Conservation (phyloP, 2,888 invertebrate species). For the Siphonodentalium dalli region DNA sequence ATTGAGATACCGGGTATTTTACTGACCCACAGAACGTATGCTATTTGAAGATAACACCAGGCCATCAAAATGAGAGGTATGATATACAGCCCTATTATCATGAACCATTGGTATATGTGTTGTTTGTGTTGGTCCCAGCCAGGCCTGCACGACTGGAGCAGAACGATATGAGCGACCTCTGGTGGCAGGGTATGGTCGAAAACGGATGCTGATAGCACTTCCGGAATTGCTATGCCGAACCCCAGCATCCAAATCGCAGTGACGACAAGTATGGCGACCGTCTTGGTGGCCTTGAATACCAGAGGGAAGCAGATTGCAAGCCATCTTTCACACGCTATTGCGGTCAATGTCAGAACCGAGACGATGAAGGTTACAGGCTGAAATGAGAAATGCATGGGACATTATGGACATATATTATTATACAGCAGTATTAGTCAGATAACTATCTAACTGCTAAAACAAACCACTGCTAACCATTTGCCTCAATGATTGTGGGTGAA, state of each 20-base stretch:
- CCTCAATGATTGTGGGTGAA: no score
- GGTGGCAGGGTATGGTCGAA: no score
- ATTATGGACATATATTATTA: no score
- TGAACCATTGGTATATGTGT: no score
- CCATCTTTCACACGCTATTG: slow-evolving; percentile 92
- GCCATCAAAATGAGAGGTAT: slow-evolving; percentile 56
- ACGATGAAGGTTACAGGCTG: slow-evolving; percentile 94
- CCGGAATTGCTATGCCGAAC: slow-evolving; percentile 63
- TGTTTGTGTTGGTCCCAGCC: no score
- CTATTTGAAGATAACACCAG: slow-evolving; percentile 53
- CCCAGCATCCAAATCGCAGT: slow-evolving; percentile 83
- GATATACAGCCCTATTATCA: slow-evolving; percentile 49
- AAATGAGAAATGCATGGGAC: no score
- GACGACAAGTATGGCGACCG: slow-evolving; percentile 82
- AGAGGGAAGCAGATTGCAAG: slow-evolving; percentile 92
- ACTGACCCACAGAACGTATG: slow-evolving; percentile 55
- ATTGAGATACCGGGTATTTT: no score
- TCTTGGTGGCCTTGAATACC: slow-evolving; percentile 84
- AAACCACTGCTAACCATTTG: no score
- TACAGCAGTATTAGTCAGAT: no score
- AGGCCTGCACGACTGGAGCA: no score
- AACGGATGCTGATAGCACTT: slow-evolving; percentile 43
- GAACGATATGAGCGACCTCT: no score
- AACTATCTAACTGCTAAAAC: no score
- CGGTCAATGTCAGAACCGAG: slow-evolving; percentile 87